phyloP scores from a whole-genome alignment of 2,888 invertebrate genomes.

The Apamea epomidion region DNA sequence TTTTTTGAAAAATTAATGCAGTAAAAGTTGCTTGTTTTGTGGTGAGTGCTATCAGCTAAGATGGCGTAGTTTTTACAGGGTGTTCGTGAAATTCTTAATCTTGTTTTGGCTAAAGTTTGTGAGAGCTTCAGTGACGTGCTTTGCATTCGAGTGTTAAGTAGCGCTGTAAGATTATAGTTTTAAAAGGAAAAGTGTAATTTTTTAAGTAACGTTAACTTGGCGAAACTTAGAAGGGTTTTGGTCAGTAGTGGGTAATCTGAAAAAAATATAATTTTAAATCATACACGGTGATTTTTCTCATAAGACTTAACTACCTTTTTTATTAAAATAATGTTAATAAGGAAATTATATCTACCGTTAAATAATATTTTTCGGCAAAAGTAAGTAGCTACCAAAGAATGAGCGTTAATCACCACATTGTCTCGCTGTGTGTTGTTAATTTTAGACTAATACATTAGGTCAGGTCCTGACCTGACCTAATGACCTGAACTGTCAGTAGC shows the following conservation, averaged over 20 bases:
- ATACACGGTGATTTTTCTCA: too few relatives aligned
- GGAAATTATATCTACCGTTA: too few relatives aligned
- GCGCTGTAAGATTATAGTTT: constrained; percentile 9
- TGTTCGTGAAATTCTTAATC: constrained; percentile 27
- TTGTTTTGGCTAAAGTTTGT: constrained; percentile 49
- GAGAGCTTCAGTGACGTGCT: constrained; percentile 29
- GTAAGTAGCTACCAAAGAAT: background rate
- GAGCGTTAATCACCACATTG: background rate
- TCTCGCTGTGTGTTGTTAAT: background rate
- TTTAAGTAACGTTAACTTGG: background rate
- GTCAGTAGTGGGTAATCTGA: background rate
- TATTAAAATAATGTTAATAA: too few relatives aligned
- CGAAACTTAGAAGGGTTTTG: background rate
- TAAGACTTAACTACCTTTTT: too few relatives aligned
- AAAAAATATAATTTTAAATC: background rate
- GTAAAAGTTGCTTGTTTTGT: constrained; percentile 65
- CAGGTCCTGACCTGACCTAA: too few relatives aligned
- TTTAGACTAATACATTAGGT: background rate
- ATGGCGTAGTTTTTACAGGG: constrained; percentile 44
- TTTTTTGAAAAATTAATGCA: constrained; percentile 70
- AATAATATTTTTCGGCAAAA: background rate
- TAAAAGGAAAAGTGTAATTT: background rate
- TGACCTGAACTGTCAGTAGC: too few relatives aligned
- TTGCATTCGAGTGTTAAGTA: constrained; percentile 11
- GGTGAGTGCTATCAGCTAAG: constrained; percentile 44